These are phyloP conservation scores for Rhynchomys soricoides DNA, from an alignment of 2,113 vertebrate genomes.

Conservation along the genomic window DNA sequence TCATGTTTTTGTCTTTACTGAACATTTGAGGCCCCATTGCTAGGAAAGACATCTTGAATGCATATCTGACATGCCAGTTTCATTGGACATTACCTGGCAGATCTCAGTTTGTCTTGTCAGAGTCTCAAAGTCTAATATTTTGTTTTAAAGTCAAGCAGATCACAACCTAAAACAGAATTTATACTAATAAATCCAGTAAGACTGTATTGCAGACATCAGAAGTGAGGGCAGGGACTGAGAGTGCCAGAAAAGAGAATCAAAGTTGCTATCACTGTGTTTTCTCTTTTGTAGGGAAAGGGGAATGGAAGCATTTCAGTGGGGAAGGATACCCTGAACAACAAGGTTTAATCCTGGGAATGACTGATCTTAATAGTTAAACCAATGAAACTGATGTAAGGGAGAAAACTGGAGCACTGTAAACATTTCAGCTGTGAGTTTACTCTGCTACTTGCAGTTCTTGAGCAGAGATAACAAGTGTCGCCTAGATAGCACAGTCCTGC, in stretches of 20 bases:
- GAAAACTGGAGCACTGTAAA: not conserved
- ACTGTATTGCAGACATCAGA: not conserved
- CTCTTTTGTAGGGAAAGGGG: not conserved
- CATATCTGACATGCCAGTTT: not conserved
- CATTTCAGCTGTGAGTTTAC: not conserved
- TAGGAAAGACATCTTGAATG: not conserved
- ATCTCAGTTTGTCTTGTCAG: not conserved
- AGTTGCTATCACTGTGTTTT: not conserved
- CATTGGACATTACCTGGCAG: not conserved
- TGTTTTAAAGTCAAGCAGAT: not conserved
- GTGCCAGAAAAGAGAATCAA: not conserved
- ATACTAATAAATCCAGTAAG: not conserved
- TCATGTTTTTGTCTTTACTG: not conserved
- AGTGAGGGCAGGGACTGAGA: not conserved
- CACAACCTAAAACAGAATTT: not conserved
- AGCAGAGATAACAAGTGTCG: not conserved
- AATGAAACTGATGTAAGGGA: rapidly evolving
- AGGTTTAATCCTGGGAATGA: not conserved
- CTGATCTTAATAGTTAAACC: not conserved
- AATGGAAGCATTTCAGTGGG: not conserved
- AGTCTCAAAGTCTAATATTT: not conserved
- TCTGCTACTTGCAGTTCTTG: not conserved
- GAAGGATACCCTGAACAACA: not conserved
- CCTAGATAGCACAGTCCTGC: not conserved
- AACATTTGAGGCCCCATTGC: not conserved